phyloP scores from a whole-genome alignment of 2,888 invertebrate species.

The Hartigia nigra region DNA sequence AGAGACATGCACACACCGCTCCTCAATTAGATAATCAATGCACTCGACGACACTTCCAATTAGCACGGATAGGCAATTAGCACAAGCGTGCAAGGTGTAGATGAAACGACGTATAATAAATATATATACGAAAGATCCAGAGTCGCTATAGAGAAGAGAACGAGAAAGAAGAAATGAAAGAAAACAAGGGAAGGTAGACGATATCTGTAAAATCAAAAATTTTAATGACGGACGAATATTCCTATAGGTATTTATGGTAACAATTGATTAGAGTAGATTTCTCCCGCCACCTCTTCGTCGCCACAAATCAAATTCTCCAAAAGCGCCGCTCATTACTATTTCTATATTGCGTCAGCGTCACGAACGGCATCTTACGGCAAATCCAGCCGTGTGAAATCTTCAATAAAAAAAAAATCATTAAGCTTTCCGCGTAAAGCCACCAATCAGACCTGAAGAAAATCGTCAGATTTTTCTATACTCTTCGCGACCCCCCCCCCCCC shows the following conservation, averaged over 20 bases:
- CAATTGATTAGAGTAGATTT: neutral
- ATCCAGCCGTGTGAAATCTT: neutral
- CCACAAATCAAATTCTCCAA: neutral
- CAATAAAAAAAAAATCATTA: neutral
- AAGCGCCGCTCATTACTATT: neutral
- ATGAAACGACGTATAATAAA: neutral
- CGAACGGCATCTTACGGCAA: neutral
- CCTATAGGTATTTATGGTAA: neutral
- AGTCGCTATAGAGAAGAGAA: slow-evolving; percentile 7
- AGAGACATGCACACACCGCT: neutral
- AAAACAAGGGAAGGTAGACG: slow-evolving; percentile 17
- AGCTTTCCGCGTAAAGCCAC: neutral
- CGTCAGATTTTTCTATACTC: neutral
- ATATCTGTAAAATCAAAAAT: neutral
- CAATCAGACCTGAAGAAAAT: neutral
- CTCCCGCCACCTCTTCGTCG: neutral
- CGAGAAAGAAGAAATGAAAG: neutral
- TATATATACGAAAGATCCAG: neutral
- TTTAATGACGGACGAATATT: neutral
- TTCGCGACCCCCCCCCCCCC: too few relatives aligned
- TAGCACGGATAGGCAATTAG: slow-evolving; percentile 36
- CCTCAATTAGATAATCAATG: slow-evolving; percentile 46
- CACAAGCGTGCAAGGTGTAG: slow-evolving; percentile 21
- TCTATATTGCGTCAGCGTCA: neutral
- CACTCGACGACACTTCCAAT: slow-evolving; percentile 41